A percentile compares a stretch with the other conserved stretches of the same genome.
Conservation (phyloP, 2,797 vertebrate genomes). For the Sebastes baramenuke region DNA sequence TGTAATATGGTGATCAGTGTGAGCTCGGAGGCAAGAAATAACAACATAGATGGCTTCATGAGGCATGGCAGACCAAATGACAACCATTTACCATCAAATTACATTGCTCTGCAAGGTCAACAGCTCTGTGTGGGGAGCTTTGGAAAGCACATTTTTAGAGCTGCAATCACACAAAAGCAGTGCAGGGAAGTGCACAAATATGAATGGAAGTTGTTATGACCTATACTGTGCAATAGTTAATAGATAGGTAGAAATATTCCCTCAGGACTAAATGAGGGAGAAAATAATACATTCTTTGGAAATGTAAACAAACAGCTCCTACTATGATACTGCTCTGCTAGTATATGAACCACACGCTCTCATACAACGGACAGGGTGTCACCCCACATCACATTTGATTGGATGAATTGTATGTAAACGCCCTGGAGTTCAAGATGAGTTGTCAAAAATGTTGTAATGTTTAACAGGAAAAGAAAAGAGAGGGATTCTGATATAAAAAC, state of each 20-base stretch:
- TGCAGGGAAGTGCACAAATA: constrained; percentile 15
- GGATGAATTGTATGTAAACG: background rate
- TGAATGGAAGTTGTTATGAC: constrained; percentile 1
- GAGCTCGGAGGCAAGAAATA: constrained; percentile 75
- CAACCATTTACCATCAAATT: constrained; percentile 77
- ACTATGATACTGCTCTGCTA: background rate
- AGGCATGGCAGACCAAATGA: constrained; percentile 79
- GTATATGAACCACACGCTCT: background rate
- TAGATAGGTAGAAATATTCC: background rate
- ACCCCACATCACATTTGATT: background rate
- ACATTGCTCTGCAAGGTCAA: constrained; percentile 76
- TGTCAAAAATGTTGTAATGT: background rate
- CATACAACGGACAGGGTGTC: background rate
- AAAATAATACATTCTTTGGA: background rate
- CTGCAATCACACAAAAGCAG: constrained; percentile 40
- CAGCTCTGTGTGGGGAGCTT: constrained; percentile 50
- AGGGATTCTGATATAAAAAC: background rate
- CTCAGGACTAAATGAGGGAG: background rate
- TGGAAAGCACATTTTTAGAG: constrained; percentile 40
- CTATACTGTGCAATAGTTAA: background rate
- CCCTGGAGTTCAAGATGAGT: background rate
- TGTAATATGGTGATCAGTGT: constrained; percentile 77
- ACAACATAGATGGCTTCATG: constrained; percentile 77
- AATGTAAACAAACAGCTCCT: background rate
- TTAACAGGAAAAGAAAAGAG: background rate